phyloP scores from a whole-genome alignment of 2,797 vertebrate species.

The Sibirionetta formosa region DNA sequence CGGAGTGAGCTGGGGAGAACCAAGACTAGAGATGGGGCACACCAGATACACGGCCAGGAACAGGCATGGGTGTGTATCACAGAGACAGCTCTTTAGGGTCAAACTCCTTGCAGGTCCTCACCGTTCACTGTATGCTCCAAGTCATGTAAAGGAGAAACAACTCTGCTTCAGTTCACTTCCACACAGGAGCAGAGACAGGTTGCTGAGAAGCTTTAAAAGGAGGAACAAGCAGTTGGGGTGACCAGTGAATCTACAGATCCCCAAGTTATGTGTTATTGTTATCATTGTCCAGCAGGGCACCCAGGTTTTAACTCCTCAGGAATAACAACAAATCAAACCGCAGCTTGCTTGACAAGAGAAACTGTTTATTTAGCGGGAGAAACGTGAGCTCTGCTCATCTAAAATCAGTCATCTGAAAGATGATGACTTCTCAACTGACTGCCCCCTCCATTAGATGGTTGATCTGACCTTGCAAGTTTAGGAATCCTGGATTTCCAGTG shows the following conservation, averaged over 20 bases:
- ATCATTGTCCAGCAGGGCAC: background rate
- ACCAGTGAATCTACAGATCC: background rate
- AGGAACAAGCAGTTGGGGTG: background rate
- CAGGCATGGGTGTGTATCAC: background rate
- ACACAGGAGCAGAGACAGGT: background rate
- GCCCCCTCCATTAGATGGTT: background rate
- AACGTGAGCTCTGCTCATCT: background rate
- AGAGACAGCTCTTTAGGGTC: background rate
- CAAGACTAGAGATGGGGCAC: background rate
- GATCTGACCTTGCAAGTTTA: background rate
- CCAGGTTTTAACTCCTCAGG: background rate
- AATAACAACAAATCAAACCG: background rate
- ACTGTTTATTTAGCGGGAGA: background rate
- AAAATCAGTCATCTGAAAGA: background rate
- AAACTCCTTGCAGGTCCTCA: background rate
- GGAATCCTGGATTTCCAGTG: background rate
- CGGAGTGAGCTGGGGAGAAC: rapidly evolving
- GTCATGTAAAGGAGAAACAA: background rate
- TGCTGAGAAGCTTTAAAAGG: background rate
- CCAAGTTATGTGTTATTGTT: background rate
- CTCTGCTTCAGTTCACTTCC: background rate
- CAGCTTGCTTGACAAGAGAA: background rate
- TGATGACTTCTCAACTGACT: background rate
- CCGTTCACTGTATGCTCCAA: background rate
- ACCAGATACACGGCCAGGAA: background rate